Evolutionary conservation across 2,888 invertebrate genomes (phyloP).

Genomic region (Chaetoderma sp.): DNA sequence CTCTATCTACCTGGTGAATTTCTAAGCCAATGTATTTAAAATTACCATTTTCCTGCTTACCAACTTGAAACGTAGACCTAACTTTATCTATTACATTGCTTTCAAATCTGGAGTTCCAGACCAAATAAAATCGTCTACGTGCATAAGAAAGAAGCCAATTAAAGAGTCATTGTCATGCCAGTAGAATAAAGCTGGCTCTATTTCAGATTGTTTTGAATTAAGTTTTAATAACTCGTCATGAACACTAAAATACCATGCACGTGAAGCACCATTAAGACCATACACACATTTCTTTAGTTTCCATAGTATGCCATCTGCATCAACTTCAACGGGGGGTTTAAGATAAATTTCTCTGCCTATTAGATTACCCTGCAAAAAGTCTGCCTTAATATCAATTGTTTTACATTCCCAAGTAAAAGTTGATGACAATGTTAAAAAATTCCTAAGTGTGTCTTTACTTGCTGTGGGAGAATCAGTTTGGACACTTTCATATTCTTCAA

Average conservation of each 20-base stretch:
- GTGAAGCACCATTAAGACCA: conserved; percentile 21
- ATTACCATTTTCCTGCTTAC: conserved; percentile 20
- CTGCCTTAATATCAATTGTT: conserved; percentile 18
- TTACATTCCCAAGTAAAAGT: conserved; percentile 5
- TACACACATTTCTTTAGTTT: conserved; percentile 19
- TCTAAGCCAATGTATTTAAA: conserved; percentile 33
- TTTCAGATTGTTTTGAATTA: conserved; percentile 23
- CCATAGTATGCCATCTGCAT: conserved; percentile 3
- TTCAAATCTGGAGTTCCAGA: conserved; percentile 25
- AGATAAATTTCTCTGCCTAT: conserved; percentile 15
- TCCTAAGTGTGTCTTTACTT: conserved; percentile 5
- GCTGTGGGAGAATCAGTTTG: conserved; percentile 16
- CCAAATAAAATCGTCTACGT: conserved; percentile 38
- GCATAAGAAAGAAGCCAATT: conserved; percentile 28
- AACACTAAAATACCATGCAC: conserved; percentile 29
- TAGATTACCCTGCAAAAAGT: conserved; percentile 12
- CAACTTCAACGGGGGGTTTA: conserved; percentile 4
- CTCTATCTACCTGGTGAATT: conserved; percentile 12
- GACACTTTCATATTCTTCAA: conserved; percentile 8
- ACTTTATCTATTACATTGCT: conserved; percentile 20
- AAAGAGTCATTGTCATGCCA: conserved; percentile 16
- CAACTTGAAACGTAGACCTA: conserved; percentile 19
- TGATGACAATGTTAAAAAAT: conserved; percentile 3
- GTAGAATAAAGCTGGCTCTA: conserved; percentile 35
- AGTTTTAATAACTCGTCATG: conserved; percentile 14